Evolutionary conservation across 1,140 invertebrate genomes (phyloP).

Genomic region (Tetramorium alpestre): DNA sequence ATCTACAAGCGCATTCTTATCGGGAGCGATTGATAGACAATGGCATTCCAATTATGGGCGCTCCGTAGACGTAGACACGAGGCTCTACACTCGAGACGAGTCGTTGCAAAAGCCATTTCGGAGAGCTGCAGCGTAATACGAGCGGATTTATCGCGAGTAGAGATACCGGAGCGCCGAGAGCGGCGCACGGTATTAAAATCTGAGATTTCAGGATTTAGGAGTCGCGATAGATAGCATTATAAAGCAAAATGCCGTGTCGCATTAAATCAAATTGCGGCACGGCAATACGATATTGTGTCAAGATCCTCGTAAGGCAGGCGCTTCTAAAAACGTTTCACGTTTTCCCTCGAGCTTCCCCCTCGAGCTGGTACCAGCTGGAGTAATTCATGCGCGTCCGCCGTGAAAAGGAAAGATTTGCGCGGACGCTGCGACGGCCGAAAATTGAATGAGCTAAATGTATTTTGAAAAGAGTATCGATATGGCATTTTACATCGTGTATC

Average conservation of each 20-base stretch:
- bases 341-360: background rate
- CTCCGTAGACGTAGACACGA: background rate
- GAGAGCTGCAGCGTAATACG: background rate
- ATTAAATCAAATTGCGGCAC: background rate
- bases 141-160: background rate
- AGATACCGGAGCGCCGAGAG: no score
- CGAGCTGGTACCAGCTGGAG: background rate
- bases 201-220: background rate
- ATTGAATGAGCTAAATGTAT: background rate
- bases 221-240: background rate
- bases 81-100: background rate
- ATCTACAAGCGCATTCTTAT: constrained; percentile 26
- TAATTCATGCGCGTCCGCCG: background rate
- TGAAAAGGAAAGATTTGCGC: background rate
- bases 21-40: constrained; percentile 9
- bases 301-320: background rate
- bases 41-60: constrained; percentile 25
- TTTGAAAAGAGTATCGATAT: background rate
- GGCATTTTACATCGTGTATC: background rate
- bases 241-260: background rate
- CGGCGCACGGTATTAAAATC: background rate
- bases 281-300: background rate
- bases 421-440: background rate
- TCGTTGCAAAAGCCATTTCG: background rate
- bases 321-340: background rate